A percentile compares a stretch with the other conserved stretches of the same genome.
Evolutionary conservation across 2,797 vertebrate genomes (phyloP).

Genomic region (Leptodactylus fallax): DNA sequence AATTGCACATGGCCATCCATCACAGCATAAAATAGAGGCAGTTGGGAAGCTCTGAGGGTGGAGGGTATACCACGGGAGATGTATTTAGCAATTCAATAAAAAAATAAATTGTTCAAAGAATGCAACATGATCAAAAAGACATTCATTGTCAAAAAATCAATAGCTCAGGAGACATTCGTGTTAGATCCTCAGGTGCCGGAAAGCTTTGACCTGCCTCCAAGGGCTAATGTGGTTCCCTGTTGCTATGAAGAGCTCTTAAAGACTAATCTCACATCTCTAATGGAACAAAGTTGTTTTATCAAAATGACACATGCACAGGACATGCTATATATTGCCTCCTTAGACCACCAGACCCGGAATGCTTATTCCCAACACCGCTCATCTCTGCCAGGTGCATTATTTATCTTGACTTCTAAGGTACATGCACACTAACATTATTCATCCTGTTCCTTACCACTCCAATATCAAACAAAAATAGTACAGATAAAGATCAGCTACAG

Average conservation of each 20-base stretch:
- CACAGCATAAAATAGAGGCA: constrained; percentile 29
- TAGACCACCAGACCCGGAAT: neutral
- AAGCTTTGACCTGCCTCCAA: constrained; percentile 38
- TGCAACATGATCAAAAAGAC: constrained; percentile 35
- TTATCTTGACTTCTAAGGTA: neutral
- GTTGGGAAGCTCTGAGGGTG: neutral
- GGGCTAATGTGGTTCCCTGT: constrained; percentile 50
- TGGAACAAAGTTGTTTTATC: constrained; percentile 42
- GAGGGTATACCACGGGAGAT: constrained; percentile 9
- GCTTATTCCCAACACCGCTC: neutral
- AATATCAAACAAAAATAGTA: neutral
- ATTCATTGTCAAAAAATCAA: constrained; percentile 53
- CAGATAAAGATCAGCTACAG: neutral
- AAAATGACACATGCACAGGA: constrained; percentile 42
- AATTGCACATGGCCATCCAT: neutral
- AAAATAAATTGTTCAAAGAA: constrained; percentile 19
- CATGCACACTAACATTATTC: neutral
- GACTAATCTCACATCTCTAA: constrained; percentile 46
- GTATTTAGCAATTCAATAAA: constrained; percentile 34
- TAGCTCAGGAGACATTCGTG: constrained; percentile 45
- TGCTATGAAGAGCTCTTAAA: constrained; percentile 39
- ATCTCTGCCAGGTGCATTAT: neutral
- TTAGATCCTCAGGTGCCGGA: constrained; percentile 19
- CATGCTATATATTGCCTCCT: neutral
- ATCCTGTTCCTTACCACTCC: neutral